These are phyloP conservation scores for Trachelus troglodyta DNA, from an alignment of 2,888 invertebrate species.

Conservation along the genomic window DNA sequence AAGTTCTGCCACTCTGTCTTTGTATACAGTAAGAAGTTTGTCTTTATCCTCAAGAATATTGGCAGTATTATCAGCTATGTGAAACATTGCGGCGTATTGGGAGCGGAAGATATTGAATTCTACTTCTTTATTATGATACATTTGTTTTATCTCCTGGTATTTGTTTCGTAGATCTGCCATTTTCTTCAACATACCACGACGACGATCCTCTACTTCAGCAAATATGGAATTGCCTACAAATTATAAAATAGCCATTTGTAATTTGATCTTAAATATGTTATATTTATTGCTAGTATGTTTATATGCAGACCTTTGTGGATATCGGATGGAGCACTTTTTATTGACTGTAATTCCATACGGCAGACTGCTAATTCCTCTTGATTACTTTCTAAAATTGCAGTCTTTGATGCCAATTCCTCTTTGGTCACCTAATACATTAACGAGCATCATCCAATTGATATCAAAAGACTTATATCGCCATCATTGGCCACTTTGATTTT, in stretches of 20 bases:
- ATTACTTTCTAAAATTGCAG: constrained; percentile 37
- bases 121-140: constrained; percentile 35
- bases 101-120: constrained; percentile 44
- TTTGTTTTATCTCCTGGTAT: constrained; percentile 43
- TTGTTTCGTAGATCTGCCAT: constrained; percentile 42
- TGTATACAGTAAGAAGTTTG: constrained; percentile 44
- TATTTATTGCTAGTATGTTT: not conserved
- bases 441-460: not conserved
- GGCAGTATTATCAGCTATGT: constrained; percentile 40
- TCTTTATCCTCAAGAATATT: constrained; percentile 38
- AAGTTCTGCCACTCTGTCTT: constrained; percentile 44
- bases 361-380: constrained; percentile 42
- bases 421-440: constrained; percentile 24
- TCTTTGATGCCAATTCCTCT: constrained; percentile 34
- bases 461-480: not conserved
- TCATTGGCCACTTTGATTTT: not conserved
- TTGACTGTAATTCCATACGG: constrained; percentile 39
- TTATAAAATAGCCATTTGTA: not conserved
- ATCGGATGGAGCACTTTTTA: constrained; percentile 37
- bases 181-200: constrained; percentile 39
- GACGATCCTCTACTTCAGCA: constrained; percentile 57
- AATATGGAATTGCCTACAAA: constrained; percentile 55
- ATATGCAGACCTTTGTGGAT: constrained; percentile 41
- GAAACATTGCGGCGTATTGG: constrained; percentile 38
- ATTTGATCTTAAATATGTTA: not conserved